phyloP scores from a whole-genome alignment of 2,113 vertebrate species.

The Cryptotis parvus region DNA sequence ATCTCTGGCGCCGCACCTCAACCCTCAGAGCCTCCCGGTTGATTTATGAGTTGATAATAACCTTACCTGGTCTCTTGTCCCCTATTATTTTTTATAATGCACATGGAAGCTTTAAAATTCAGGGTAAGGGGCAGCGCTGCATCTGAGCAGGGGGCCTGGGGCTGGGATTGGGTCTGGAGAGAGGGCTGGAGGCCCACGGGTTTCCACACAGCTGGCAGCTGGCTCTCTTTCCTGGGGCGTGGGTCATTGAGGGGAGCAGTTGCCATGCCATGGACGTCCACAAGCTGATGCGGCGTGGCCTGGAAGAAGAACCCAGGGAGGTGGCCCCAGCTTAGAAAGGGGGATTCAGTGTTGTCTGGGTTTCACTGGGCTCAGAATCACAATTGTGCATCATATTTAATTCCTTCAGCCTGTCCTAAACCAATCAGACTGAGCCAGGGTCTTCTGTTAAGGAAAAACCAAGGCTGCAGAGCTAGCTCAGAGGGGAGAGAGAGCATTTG shows the following conservation, averaged over 20 bases:
- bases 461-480: too few relatives aligned
- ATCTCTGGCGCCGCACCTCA: constrained; percentile 19
- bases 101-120: constrained; percentile 76
- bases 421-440: not conserved
- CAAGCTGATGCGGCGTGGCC: constrained; percentile 37
- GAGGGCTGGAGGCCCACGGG: not conserved
- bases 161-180: not conserved
- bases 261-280: constrained; percentile 69
- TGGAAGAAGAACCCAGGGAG: not conserved
- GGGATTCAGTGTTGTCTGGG: not conserved
- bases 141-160: not conserved
- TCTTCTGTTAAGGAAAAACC: not conserved
- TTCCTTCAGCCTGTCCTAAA: constrained; percentile 40
- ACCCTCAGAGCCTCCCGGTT: constrained; percentile 57
- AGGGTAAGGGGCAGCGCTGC: constrained; percentile 19
- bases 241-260: constrained; percentile 75
- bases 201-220: fast-evolving
- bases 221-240: constrained; percentile 60
- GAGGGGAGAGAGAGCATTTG: too few relatives aligned
- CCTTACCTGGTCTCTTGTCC: constrained; percentile 71
- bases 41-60: constrained; percentile 82
- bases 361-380: not conserved
- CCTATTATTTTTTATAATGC: constrained; percentile 82
- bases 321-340: not conserved
- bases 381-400: not conserved